Evolutionary conservation across 2,888 invertebrate species (phyloP), one percentile per base, ranked within the genome.

Genomic region (Lasioglossum lativentre): DNA sequence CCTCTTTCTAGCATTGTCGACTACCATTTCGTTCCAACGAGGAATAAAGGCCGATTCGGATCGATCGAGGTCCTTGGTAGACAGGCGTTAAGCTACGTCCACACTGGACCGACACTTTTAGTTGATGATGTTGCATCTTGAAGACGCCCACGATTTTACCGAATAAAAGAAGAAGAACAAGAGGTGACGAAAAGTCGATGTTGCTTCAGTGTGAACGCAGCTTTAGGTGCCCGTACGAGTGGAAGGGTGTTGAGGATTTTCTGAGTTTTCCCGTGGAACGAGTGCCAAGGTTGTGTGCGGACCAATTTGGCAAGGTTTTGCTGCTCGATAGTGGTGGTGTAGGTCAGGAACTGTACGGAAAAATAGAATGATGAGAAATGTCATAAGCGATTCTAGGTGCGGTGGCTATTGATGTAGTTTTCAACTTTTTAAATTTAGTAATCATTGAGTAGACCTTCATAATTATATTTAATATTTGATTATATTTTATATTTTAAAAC

Each of bases 1-100:
- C n/a, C 52, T 47, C 70, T 74, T 75, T 79, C 52, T 40, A 40
- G 68, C 68, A 68, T 68, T 38, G 38, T 40, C 23, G 38, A 38
- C 38, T 23, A 40, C n/a, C 38, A 8, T 38, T 23, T 68, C 34
- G 38, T 68, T 38, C 4, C 38, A 10, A 8, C n/a, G 23, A 68
- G 19, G 38, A 23, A 68, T 34, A 23, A 34, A 38, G 38, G 23
- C 23, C 12, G 3, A 68, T 23, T 68, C 23, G 38, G 38, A 68
- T 68, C 34, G 68, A 68, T 38, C 38, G 38, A 23, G 52, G 5
- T 47, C 47, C 47, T 47, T 1, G 47, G 23, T 3, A 8, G 42
- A 42, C 42, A 3, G 23, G 3, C 52, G 2, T 52, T 52, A 10
- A 52, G 8, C 52, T 52, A 8, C 8, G 52, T 23, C 52, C 23